These are phyloP conservation scores for Latrodectus hesperus DNA, from an alignment of 2,888 invertebrate genomes.

Conservation along the genomic window DNA sequence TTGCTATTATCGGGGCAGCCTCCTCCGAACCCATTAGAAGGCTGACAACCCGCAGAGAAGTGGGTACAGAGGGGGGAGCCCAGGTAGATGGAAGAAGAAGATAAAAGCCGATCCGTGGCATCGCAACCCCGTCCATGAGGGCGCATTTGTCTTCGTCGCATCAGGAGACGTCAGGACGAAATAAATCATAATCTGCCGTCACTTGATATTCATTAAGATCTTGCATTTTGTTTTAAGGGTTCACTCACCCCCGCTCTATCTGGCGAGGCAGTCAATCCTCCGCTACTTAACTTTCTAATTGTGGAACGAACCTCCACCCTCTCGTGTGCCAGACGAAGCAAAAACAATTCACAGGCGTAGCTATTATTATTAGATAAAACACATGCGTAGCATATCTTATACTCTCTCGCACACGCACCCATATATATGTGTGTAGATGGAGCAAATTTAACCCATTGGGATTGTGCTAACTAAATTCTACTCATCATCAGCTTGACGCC, in stretches of 20 bases:
- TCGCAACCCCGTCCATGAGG: neutral
- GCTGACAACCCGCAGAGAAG: too few species aligned
- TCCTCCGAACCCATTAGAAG: too few species aligned
- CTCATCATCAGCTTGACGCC: too few species aligned
- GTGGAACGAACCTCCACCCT: conserved; percentile 1
- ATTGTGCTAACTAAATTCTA: too few species aligned
- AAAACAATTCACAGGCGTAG: too few species aligned
- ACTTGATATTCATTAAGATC: conserved; percentile 39
- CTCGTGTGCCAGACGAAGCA: neutral
- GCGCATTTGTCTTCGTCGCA: conserved; percentile 37
- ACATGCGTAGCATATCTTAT: neutral
- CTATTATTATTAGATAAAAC: neutral
- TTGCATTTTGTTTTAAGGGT: conserved; percentile 37
- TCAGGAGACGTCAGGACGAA: conserved; percentile 27
- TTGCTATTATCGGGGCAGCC: too few species aligned
- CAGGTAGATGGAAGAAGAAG: neutral
- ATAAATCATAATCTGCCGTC: conserved; percentile 30
- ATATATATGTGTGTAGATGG: too few species aligned
- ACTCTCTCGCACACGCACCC: neutral
- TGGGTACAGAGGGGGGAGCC: neutral
- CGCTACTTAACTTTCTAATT: conserved; percentile 58
- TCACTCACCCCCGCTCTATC: conserved; percentile 37
- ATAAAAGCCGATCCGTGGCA: neutral
- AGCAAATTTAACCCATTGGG: too few species aligned
- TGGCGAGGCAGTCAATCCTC: conserved; percentile 56